These are phyloP conservation scores for Hylia prasina DNA, from an alignment of 2,113 vertebrate species.

Conservation along the genomic window DNA sequence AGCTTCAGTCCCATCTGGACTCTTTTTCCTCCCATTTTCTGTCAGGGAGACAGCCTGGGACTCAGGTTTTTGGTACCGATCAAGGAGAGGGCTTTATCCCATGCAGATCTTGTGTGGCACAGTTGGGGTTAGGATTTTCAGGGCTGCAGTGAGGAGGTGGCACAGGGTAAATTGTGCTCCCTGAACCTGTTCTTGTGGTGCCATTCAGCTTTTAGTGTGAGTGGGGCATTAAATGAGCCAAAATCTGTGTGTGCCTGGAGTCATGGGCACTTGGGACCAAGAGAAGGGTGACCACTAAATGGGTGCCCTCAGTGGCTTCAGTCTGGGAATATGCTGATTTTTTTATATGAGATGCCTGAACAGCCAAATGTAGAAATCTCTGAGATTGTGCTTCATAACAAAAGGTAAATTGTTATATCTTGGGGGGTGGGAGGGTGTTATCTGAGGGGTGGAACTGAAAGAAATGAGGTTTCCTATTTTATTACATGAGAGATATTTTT, in stretches of 20 bases:
- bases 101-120: background rate
- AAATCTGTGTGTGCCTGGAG: background rate
- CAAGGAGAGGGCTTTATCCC: background rate
- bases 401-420: background rate
- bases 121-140: background rate
- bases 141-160: background rate
- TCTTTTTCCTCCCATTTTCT: background rate
- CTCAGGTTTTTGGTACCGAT: background rate
- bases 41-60: background rate
- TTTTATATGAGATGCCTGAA: background rate
- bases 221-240: background rate
- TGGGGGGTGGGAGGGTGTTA: background rate
- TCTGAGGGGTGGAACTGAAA: background rate
- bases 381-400: background rate
- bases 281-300: accelerated
- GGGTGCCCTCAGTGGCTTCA: background rate
- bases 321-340: background rate
- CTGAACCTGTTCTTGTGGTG: background rate
- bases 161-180: background rate
- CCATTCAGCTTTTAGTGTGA: background rate
- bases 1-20: background rate
- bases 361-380: background rate
- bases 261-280: background rate
- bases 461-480: slow-evolving; percentile 63
- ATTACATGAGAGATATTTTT: slow-evolving; percentile 64